Conservation (phyloP, 2,113 vertebrate genomes). For the Fukomys damarensis region DNA sequence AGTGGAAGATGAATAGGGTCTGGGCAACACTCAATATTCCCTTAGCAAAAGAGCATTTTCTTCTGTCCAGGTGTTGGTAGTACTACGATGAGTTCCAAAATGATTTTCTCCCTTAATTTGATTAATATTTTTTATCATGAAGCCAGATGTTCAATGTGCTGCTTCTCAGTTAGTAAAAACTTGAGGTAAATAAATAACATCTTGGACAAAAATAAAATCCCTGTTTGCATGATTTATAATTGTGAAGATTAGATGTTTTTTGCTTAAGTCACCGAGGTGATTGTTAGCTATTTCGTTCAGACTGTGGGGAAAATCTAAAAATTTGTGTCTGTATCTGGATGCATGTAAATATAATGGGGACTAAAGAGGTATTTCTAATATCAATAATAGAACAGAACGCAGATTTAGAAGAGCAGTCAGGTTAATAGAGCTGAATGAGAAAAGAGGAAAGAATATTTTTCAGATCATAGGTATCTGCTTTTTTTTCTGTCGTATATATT, state of each 20-base stretch:
- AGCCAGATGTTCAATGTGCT: background rate
- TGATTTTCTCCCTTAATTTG: background rate
- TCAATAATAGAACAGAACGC: background rate
- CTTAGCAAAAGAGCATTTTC: background rate
- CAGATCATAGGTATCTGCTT: background rate
- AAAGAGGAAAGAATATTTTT: background rate
- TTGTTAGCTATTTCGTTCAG: background rate
- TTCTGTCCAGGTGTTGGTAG: background rate
- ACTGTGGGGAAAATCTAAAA: background rate
- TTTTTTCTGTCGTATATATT: background rate
- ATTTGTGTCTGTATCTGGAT: rapidly evolving
- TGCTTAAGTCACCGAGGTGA: background rate
- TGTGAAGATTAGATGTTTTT: background rate
- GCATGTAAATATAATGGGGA: background rate
- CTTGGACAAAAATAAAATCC: background rate
- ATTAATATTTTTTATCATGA: background rate
- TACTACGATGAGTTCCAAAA: background rate
- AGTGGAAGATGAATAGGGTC: background rate
- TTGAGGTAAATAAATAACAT: background rate
- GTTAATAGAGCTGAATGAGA: background rate
- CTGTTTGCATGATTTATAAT: background rate
- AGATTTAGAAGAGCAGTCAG: background rate
- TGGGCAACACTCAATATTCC: background rate
- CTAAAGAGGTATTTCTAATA: background rate
- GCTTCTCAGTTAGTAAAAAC: background rate